These are phyloP conservation scores for Spea multiplicata DNA, from an alignment of 2,113 vertebrate species.

Conservation along the genomic window DNA sequence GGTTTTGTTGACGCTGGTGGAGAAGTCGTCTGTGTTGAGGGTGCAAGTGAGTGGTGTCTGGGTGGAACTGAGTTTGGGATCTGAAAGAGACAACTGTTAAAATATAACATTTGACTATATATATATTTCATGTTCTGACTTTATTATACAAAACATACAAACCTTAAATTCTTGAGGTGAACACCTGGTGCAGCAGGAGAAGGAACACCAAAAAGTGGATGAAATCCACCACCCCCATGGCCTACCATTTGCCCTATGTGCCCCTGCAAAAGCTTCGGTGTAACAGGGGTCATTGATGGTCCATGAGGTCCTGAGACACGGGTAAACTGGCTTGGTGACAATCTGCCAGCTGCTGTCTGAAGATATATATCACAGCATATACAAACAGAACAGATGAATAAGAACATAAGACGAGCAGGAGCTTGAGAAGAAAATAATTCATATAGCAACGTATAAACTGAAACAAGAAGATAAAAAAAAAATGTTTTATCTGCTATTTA, in stretches of 20 bases:
- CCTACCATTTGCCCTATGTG: conserved; percentile 70
- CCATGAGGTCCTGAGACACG: conserved; percentile 68
- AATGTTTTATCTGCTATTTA: not conserved
- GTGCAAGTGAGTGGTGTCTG: conserved; percentile 91
- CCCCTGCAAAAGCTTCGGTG: conserved; percentile 75
- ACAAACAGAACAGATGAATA: too few relatives aligned
- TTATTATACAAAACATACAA: not conserved
- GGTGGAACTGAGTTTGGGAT: conserved; percentile 73
- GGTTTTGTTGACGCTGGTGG: conserved; percentile 84
- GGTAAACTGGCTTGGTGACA: conserved; percentile 68
- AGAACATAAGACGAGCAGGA: too few relatives aligned
- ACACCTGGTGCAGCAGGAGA: conserved; percentile 71
- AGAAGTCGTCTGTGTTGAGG: conserved; percentile 91
- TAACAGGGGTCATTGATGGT: conserved; percentile 66
- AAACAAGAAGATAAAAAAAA: not conserved
- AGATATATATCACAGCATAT: not conserved
- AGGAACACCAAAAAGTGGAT: conserved; percentile 84
- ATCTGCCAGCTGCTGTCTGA: conserved; percentile 61
- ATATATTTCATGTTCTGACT: too few relatives aligned
- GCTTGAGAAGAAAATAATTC: too few relatives aligned
- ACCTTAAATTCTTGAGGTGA: conserved; percentile 70
- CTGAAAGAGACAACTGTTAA: conserved; percentile 48
- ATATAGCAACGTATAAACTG: too few relatives aligned
- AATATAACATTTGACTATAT: not conserved
- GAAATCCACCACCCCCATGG: conserved; percentile 70